A percentile compares a stretch with the other conserved stretches of the same genome.
phyloP scores from a whole-genome alignment of 2,888 invertebrate species.

The Drosophila emarginata region DNA sequence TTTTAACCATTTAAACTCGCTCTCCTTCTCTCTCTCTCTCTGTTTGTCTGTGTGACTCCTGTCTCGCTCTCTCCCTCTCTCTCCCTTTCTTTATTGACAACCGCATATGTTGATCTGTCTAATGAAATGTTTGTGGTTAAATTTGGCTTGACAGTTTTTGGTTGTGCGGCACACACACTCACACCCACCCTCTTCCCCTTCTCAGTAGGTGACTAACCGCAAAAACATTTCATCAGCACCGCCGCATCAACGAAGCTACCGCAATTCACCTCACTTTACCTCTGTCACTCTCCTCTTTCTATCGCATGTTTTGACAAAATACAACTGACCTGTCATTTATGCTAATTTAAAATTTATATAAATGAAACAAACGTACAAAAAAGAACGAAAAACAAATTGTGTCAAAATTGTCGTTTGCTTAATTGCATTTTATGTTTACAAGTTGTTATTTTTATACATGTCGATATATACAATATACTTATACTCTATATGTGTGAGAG shows the following conservation, averaged over 20 bases:
- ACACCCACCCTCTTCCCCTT: not conserved
- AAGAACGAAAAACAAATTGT: slow-evolving; percentile 26
- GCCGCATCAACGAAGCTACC: not conserved
- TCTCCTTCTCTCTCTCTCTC: not conserved
- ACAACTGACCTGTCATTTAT: slow-evolving; percentile 34
- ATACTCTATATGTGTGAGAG: not conserved
- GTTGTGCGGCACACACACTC: slow-evolving; percentile 10
- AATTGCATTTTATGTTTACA: slow-evolving; percentile 68
- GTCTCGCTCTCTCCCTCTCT: not conserved
- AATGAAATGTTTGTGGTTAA: slow-evolving; percentile 55
- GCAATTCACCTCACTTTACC: slow-evolving; percentile 10
- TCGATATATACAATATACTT: not conserved
- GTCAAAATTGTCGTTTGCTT: slow-evolving; percentile 61
- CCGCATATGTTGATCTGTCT: slow-evolving; percentile 31
- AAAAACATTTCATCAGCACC: slow-evolving; percentile 50
- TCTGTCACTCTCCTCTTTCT: not conserved
- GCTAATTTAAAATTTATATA: slow-evolving; percentile 69
- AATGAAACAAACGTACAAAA: slow-evolving; percentile 20
- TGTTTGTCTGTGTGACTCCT: not conserved
- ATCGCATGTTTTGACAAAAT: slow-evolving; percentile 31
- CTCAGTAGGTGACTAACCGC: slow-evolving; percentile 42
- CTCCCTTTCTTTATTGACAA: not conserved
- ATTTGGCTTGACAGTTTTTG: slow-evolving; percentile 27
- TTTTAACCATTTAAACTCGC: not conserved
- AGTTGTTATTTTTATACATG: slow-evolving; percentile 37